phyloP scores from a whole-genome alignment of 2,113 vertebrate genomes.

The Sterna hirundo region DNA sequence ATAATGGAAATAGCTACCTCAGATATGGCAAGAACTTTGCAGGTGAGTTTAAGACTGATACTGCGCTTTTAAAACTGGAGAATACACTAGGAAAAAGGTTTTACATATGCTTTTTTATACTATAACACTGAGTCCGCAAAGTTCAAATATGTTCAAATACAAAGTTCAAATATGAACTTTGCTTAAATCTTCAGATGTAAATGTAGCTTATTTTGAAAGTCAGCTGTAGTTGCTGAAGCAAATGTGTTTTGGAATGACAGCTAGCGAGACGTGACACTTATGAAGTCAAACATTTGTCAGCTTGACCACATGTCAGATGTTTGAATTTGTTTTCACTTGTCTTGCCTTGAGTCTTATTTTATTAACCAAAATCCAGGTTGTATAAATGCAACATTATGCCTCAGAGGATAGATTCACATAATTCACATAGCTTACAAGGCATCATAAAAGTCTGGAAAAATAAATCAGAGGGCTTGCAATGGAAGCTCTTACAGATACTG shows the following conservation, averaged over 20 bases:
- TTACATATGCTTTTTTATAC: not conserved
- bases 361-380: not conserved
- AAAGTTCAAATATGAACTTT: not conserved
- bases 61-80: not conserved
- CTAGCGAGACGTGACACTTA: not conserved
- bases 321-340: slow-evolving; percentile 19
- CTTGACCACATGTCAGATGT: slow-evolving; percentile 19
- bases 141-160: too few relatives aligned
- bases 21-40: not conserved
- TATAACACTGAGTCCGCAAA: not conserved
- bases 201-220: not conserved
- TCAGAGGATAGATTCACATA: not conserved
- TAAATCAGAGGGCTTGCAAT: not conserved
- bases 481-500: not conserved
- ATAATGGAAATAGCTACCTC: not conserved
- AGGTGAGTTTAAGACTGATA: not conserved
- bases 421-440: not conserved
- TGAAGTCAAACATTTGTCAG: slow-evolving; percentile 36
- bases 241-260: not conserved
- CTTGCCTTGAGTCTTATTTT: slow-evolving; percentile 25
- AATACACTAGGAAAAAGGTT: not conserved
- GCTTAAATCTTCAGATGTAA: not conserved
- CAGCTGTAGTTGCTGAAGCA: not conserved
- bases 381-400: not conserved
- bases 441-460: not conserved